Evolutionary conservation across 2,888 invertebrate species (phyloP).

Genomic region (Eledone cirrhosa): DNA sequence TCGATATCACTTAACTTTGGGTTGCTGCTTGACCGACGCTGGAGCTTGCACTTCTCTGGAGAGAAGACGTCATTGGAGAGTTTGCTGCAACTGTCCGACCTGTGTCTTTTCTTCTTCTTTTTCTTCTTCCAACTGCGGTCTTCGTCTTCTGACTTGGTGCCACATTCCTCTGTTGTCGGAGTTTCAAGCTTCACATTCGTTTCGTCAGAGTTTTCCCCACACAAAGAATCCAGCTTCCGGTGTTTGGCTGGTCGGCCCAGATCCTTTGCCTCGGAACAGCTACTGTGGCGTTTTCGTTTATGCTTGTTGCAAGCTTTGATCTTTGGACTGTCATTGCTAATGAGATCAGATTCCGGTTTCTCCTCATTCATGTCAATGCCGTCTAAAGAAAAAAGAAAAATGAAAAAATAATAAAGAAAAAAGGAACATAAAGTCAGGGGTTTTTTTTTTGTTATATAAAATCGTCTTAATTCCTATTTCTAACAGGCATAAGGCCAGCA

Average conservation of each 20-base stretch:
- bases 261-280: conserved; percentile 20
- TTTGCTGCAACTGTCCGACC: conserved; percentile 22
- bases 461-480: too few species aligned
- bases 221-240: not conserved
- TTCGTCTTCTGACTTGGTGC: conserved; percentile 31
- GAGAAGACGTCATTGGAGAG: not conserved
- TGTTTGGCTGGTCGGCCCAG: not conserved
- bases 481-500: too few species aligned
- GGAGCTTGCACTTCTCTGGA: not conserved
- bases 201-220: conserved; percentile 15
- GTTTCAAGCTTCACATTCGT: not conserved
- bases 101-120: conserved; percentile 32
- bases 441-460: not conserved
- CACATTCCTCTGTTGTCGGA: not conserved
- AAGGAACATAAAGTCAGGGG: not conserved
- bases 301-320: not conserved
- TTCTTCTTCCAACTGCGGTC: conserved; percentile 28
- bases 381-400: not conserved
- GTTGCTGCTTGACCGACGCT: conserved; percentile 26
- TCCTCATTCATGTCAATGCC: not conserved
- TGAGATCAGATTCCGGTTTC: conserved; percentile 11
- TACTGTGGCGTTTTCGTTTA: conserved; percentile 21
- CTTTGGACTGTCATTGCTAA: conserved; percentile 2
- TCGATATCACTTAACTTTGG: conserved; percentile 22
- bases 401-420: not conserved